These are phyloP conservation scores for Callionymus lyra DNA, from an alignment of 2,113 vertebrate genomes.

Conservation along the genomic window DNA sequence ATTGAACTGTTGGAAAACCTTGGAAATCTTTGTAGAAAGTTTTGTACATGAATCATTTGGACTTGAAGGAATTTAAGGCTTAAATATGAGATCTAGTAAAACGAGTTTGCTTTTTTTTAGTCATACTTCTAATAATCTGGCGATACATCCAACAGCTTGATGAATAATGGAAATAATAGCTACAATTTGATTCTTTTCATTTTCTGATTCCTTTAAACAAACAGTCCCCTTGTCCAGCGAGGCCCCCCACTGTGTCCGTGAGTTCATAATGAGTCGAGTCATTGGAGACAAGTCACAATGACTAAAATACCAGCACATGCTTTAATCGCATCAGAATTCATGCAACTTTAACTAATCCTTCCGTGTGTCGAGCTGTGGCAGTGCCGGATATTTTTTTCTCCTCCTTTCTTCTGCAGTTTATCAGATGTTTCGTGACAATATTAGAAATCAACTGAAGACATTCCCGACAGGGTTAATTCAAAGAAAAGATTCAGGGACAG, in stretches of 20 bases:
- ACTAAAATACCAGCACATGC: constrained; percentile 32
- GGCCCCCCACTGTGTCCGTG: constrained; percentile 20
- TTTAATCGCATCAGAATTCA: constrained; percentile 41
- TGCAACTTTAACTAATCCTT: constrained; percentile 35
- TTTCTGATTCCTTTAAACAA: constrained; percentile 9
- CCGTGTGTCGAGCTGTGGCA: constrained; percentile 20
- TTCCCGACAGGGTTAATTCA: constrained; percentile 23
- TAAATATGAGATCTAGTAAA: too few species aligned
- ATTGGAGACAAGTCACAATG: constrained; percentile 20
- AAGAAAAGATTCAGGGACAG: constrained; percentile 1
- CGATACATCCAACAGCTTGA: too few species aligned
- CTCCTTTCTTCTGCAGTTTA: constrained; percentile 15
- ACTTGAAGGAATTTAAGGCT: too few species aligned
- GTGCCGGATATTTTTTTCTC: constrained; percentile 42
- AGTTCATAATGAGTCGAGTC: constrained; percentile 26
- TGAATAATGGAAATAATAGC: neutral
- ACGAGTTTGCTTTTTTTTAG: too few species aligned
- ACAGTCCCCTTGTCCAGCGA: constrained; percentile 3
- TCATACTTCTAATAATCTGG: too few species aligned
- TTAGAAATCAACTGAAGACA: constrained; percentile 34
- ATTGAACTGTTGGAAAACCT: too few species aligned
- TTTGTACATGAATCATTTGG: too few species aligned
- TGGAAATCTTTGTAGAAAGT: too few species aligned
- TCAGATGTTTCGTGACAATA: constrained; percentile 21
- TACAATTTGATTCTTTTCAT: neutral